Evolutionary conservation across 2,888 invertebrate species (phyloP), one percentile per base, ranked within the genome.

Genomic region (Sphaerophoria rueppellii): DNA sequence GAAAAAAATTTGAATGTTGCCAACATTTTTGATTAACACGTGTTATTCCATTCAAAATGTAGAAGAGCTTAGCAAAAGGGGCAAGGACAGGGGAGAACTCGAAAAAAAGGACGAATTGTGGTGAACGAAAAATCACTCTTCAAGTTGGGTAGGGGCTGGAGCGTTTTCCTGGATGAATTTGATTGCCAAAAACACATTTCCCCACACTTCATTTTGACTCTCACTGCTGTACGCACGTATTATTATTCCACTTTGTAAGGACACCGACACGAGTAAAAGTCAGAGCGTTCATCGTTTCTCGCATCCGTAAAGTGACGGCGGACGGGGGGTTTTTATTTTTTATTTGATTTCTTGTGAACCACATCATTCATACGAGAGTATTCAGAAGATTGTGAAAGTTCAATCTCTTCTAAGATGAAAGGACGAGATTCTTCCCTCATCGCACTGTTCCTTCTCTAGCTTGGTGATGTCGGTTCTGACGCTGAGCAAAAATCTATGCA

Each of bases 11-110:
- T 70, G 37, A 78, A 74, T 63, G 74, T 70, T 74, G 58, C 78
- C 61, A 83, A 63, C 71, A 46, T 80, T 83, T 67, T 83, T 79
- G 83, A 80, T 83, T 83, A 83, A 83, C 83, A 83, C 80, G 83
- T 80, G 83, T 83, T 80, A 75, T 80, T 48, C 6, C 75, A 37
- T 76, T 14, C 40, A 34, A 65, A 32, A 9, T 35, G 34, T 16
- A 16, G 0, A 9, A 46, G 5, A 7, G 4, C 11, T 4, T 3
- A 1, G 16, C 12, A 14, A 14, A 0, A 4, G 34, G 11, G 9
- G 35, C 9, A 16, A 16, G 16, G 16, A 11, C n/a, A 3, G 14
- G 6, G 43, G 9, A 32, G 6, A 6, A 14, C 3, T 35, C 2
- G 4, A 14, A 5, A 57, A 50, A 37, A 37, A 7, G 40, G 52